Evolutionary conservation across 2,888 invertebrate species (phyloP), one percentile per base, ranked within the genome.

Genomic region (Pemphredon lugubris): DNA sequence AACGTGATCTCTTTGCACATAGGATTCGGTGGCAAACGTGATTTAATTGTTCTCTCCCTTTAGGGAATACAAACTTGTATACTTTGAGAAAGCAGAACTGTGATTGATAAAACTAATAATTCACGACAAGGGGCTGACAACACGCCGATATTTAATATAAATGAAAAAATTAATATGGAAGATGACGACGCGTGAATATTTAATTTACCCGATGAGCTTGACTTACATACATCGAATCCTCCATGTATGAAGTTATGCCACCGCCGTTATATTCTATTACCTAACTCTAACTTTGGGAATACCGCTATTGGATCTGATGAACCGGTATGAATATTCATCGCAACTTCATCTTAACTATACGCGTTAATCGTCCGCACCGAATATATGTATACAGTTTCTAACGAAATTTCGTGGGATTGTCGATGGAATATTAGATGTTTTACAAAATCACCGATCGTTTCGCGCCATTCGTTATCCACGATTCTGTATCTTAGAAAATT

Each of bases 321-420:
- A 53, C 34, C 32, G 18, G 7, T 40, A 54, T 60, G 60, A 60
- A 66, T 66, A 66, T 60, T 60, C 60, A 60, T 60, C 16, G 9
- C 5, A 47, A 26, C 40, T 60, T 23, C 39, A 26, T 34, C 23
- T 39, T 47, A 47, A 59, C 47, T n/a, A 34, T 13, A n/a, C 11
- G n/a, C n/a, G n/a, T n/a, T n/a, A n/a, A n/a, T n/a, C n/a, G n/a
- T n/a, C n/a, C n/a, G n/a, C n/a, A n/a, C n/a, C n/a, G n/a, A n/a
- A n/a, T n/a, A n/a, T n/a, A n/a, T 44, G 39, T 11, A 42, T 18
- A 18, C 26, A 13, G 18, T 7, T 14, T 26, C 1, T n/a, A 50
- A 50, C 11, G 23, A 7, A n/a, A n/a, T 47, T 47, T 32, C 18
- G 14, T 13, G 13, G 13, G 21, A 53, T n/a, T 30, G 9, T 9